phyloP scores from a whole-genome alignment of 2,888 invertebrate species.

The Theodoxus fluviatilis region DNA sequence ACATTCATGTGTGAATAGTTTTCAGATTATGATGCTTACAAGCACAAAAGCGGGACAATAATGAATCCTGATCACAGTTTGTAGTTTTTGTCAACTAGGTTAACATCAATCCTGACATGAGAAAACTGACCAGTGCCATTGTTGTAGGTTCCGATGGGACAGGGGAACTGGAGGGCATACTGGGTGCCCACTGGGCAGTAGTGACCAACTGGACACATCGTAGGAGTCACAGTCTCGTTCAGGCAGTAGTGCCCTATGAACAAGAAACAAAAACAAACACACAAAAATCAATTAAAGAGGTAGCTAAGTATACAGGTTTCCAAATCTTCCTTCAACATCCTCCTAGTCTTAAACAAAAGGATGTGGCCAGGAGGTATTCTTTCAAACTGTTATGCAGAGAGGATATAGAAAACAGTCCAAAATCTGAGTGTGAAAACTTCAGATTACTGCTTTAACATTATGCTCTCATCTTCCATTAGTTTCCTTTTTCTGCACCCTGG shows the following conservation, averaged over 20 bases:
- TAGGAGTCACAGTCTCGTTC: constrained; percentile 55
- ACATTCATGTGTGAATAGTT: too few species aligned
- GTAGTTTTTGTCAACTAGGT: too few species aligned
- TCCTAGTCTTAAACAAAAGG: too few species aligned
- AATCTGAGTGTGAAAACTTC: background rate
- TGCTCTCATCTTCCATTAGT: background rate
- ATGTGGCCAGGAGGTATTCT: too few species aligned
- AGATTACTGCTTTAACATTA: background rate
- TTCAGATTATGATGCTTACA: too few species aligned
- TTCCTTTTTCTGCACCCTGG: too few species aligned
- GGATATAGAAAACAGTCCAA: too few species aligned
- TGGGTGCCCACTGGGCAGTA: constrained; percentile 58
- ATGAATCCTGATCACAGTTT: too few species aligned
- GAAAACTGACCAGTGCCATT: constrained; percentile 54
- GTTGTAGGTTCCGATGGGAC: constrained; percentile 61
- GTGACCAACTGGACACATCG: constrained; percentile 54
- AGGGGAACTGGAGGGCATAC: constrained; percentile 54
- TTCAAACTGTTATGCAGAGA: too few species aligned
- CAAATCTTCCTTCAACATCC: too few species aligned
- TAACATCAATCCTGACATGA: too few species aligned
- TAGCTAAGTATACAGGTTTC: background rate
- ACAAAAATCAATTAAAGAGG: background rate
- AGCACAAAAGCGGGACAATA: too few species aligned
- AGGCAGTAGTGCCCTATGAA: constrained; percentile 55
- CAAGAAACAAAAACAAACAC: constrained; percentile 4